These are phyloP conservation scores for Cliona cf. orientalis DNA, from an alignment of 37 sponge, comb jelly and placozoan species.

Conservation along the genomic window DNA sequence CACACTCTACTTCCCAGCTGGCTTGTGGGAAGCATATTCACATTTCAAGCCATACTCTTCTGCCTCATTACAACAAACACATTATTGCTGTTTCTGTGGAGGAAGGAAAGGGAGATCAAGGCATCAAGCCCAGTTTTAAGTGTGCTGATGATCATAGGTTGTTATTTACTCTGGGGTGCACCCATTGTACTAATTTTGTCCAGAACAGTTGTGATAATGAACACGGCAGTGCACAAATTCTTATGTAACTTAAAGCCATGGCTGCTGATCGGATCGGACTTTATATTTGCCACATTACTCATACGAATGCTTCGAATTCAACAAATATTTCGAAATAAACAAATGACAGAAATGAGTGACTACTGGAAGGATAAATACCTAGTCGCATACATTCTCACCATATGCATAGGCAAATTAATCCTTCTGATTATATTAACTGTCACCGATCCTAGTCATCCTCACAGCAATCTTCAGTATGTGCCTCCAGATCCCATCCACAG, in stretches of 20 bases:
- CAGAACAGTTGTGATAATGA: too few species aligned
- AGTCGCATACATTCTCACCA: too few species aligned
- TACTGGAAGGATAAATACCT: too few species aligned
- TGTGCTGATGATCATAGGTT: constrained; percentile 31
- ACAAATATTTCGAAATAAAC: constrained; percentile 10
- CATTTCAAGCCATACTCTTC: neutral
- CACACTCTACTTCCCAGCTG: neutral
- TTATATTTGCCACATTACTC: constrained; percentile 11
- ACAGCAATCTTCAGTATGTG: too few species aligned
- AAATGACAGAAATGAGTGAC: too few species aligned
- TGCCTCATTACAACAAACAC: constrained; percentile 10
- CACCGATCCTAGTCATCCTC: too few species aligned
- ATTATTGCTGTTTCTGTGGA: neutral
- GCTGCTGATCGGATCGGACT: neutral
- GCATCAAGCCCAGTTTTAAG: constrained; percentile 35
- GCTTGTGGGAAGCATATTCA: constrained; percentile 1
- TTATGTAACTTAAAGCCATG: too few species aligned
- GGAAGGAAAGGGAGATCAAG: constrained; percentile 34
- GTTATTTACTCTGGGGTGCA: constrained; percentile 14
- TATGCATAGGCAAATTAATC: too few species aligned
- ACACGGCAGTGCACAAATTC: too few species aligned
- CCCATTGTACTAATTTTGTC: too few species aligned
- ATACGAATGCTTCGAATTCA: constrained; percentile 4
- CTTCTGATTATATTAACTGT: too few species aligned
- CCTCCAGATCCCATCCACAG: too few species aligned